phyloP scores from a whole-genome alignment of 2,113 vertebrate species.

The Thunnus thynnus region DNA sequence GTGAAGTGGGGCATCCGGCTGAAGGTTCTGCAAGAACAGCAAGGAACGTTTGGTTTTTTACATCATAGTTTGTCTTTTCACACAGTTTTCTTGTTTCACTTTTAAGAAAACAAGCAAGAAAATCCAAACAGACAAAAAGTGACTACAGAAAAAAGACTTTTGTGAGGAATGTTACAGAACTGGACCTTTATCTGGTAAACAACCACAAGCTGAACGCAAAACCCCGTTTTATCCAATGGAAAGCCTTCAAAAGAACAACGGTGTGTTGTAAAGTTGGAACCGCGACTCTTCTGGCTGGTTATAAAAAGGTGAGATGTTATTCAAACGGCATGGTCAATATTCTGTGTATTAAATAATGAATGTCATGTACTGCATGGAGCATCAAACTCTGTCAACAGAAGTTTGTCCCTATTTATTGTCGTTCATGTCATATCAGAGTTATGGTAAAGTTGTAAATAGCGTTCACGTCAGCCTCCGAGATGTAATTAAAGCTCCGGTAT shows the following conservation, averaged over 20 bases:
- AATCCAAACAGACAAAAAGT: not conserved
- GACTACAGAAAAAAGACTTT: not conserved
- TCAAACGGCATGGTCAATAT: too few species aligned
- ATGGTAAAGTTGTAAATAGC: too few species aligned
- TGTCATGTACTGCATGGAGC: too few species aligned
- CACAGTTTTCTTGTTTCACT: not conserved
- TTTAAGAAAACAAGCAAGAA: not conserved
- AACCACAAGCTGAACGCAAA: conserved; percentile 30
- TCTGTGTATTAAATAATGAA: too few species aligned
- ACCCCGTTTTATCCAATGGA: conserved; percentile 7
- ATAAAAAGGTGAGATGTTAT: too few species aligned
- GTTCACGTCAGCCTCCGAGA: too few species aligned
- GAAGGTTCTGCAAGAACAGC: conserved; percentile 79
- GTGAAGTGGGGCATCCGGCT: conserved; percentile 82
- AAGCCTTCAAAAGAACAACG: not conserved
- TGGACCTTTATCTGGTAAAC: not conserved
- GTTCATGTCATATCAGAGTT: too few species aligned
- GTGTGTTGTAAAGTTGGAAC: too few species aligned
- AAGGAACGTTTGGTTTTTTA: conserved; percentile 4
- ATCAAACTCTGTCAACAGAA: too few species aligned
- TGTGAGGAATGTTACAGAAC: not conserved
- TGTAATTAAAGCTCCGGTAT: too few species aligned
- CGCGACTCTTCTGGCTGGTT: not conserved
- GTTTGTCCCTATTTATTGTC: too few species aligned
- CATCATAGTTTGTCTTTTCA: not conserved